Evolutionary conservation across 1,140 invertebrate genomes (phyloP), one percentile per base, ranked within the genome.

Genomic region (Atta texana): DNA sequence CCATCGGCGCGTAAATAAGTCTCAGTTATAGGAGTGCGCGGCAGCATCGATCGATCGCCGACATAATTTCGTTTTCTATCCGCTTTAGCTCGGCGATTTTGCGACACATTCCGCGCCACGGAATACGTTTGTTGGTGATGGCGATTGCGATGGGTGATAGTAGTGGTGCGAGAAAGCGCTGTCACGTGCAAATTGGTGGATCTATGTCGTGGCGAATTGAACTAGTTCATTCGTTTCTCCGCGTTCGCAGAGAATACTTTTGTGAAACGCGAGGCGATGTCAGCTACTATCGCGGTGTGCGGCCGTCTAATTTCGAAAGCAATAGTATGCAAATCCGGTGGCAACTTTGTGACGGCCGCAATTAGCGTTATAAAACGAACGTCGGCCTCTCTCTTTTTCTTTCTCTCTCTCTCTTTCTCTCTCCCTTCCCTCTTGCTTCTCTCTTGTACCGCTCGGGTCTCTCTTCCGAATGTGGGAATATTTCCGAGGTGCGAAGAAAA

Each of bases 301-400:
- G 34, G 51, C 64, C 59, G 78, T 69, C 86, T 87, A 87, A 84
- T 87, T 87, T 85, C 80, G 69, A 87, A 87, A 87, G 86, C 86
- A 85, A 87, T 87, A 85, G 78, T 85, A 87, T 85, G 86, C 80
- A 87, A 87, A 87, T 85, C 86, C 80, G 49, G 69, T 75, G 80
- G 80, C 61, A 87, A 87, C 86, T 84, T 85, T 74, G 69, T 71
- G 80, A 87, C 86, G 63, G 80, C 86, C 80, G 68, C 86, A 75
- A 87, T 87, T 87, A 87, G 77, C 85, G 85, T 82, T 87, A 78
- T 82, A 82, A 87, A 87, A 87, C 78, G 85, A 87, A 87, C 68
- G 78, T 64, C 34, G 66, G 39, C 16, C 21, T 53, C 55, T n/a
- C 68, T 31, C 80, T 49, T 24, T n/a, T 24, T 24, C 24, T 34